Evolutionary conservation across 2,797 vertebrate genomes (phyloP), one percentile per base, ranked within the genome.

Genomic region (Mormyrus proboscirostris): DNA sequence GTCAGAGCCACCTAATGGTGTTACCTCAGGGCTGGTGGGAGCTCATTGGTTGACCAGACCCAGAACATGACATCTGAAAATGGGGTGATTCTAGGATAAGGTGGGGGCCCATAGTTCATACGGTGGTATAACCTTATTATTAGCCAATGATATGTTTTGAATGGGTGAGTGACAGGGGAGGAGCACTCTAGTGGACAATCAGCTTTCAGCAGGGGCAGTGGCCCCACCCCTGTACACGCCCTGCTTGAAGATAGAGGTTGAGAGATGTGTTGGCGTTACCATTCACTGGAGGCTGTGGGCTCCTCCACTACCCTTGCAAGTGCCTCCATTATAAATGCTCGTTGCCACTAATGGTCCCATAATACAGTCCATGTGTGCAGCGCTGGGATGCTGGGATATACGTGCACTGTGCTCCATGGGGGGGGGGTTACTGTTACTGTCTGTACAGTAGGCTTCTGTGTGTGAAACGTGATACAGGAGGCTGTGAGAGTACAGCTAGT

Each of bases 401-500:
- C 69, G 89, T 50, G 49, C 86, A 88, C 90, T 76, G 89, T 87
- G 65, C 38, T 79, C 1, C 1, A 14, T 41, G 73, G 73, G 57
- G n/a, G 57, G 19, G 79, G 51, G 69, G 88, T 88, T 89, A 85
- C 83, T 90, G 89, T 92, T 88, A 89, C 79, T 85, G 14, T 90
- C 62, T 69, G 49, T 89, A 79, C 55, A 76, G 88, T 16, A 87
- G 62, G 59, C 88, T 57, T 62, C 53, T 88, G 89, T 87, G 86
- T 87, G 90, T 89, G 90, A 91, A 91, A 93, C 76, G n/a, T 89
- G 87, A 73, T 91, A 88, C 89, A 50, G 88, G 90, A 87, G 90
- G 90, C 88, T 90, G 93, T 90, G 91, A 88, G 87, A 76, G 89
- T 0, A 16, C 33, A 85, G 90, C 90, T 93, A 91, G 94, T 91